Evolutionary conservation across 2,797 vertebrate species (phyloP).

Genomic region (Podarcis siculus): DNA sequence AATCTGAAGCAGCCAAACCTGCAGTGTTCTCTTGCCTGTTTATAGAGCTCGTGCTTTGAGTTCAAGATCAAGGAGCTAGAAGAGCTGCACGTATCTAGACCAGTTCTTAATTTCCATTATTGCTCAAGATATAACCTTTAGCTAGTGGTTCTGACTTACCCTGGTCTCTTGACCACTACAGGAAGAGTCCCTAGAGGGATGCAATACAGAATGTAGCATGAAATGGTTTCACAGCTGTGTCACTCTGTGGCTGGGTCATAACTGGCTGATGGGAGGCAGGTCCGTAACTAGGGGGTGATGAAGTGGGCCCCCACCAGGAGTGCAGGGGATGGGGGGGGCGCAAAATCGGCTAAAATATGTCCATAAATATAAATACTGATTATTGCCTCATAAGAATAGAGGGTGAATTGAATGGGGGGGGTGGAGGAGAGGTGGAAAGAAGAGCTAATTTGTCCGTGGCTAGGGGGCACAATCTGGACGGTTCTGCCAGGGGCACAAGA

Average conservation of each 20-base stretch:
- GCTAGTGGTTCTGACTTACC: background rate
- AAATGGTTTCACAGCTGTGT: slow-evolving; percentile 9
- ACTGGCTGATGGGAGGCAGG: slow-evolving; percentile 38
- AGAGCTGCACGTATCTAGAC: background rate
- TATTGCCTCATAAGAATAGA: too few relatives aligned
- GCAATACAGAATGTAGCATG: background rate
- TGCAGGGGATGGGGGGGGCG: too few relatives aligned
- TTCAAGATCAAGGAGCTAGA: slow-evolving; percentile 25
- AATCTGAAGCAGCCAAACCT: too few relatives aligned
- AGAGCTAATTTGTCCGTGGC: too few relatives aligned
- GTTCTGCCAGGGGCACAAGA: too few relatives aligned
- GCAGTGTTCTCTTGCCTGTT: background rate
- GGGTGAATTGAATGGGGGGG: too few relatives aligned
- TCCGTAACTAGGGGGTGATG: too few relatives aligned
- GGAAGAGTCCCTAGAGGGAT: background rate
- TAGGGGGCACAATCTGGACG: too few relatives aligned
- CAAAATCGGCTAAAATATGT: too few relatives aligned
- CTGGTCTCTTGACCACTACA: background rate
- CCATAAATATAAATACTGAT: too few relatives aligned
- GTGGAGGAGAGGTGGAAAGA: too few relatives aligned
- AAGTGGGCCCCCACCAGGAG: too few relatives aligned
- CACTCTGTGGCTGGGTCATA: slow-evolving; percentile 11
- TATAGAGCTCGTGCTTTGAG: background rate
- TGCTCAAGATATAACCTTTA: slow-evolving; percentile 17
- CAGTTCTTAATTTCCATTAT: background rate